Base-by-base conservation (phyloP, 2,113 vertebrate genomes). In the Struthidea cinerea region DNA sequence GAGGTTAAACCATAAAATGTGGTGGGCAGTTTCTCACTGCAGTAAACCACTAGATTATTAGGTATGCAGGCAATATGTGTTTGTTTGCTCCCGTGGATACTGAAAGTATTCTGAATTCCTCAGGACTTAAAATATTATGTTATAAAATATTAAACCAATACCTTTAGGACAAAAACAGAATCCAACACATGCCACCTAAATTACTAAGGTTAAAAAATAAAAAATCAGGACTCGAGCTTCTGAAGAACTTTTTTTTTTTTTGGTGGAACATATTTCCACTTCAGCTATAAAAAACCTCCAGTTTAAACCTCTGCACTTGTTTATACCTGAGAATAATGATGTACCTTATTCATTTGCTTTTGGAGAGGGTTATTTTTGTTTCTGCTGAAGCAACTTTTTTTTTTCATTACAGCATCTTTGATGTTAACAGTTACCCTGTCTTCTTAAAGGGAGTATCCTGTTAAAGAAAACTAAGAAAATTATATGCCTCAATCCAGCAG, bases 381-480 rank as follows among this genome's bases (percentile, higher is more conserved):
- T 76, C 92, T 88, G 82, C 94, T 82, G 95, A 95, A 92, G 64
- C 63, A 96, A 74, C 56, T 79, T 78, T 55, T 24, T 39, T 26
- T 49, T 13, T 41, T 24, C 90, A 64, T 86, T 64, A n/a, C 49
- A 96, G 47, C 57, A 77, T 91, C 71, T 96, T 97, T 97, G 93
- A 97, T 97, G 95, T 97, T 94, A 95, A 86, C 93, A 91, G 69
- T 82, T 97, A 95, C 93, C 68, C 59, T 96, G 94, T 97, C 96
- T 96, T 97, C 97, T 96, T 93, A 96, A 89, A 97, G 97, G 97
- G 97, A 97, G 96, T 98, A 94, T 96, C 93, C 91, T 84, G 83
- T 93, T 96, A 71, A 94, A 95, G 81, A 96, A 98, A 94, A 65
- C n/a, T 95, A 97, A 95, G 96, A 94, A 98, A 98, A 98, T 98